Evolutionary conservation across 2,888 invertebrate species (phyloP).

Genomic region (Dusona sp.): DNA sequence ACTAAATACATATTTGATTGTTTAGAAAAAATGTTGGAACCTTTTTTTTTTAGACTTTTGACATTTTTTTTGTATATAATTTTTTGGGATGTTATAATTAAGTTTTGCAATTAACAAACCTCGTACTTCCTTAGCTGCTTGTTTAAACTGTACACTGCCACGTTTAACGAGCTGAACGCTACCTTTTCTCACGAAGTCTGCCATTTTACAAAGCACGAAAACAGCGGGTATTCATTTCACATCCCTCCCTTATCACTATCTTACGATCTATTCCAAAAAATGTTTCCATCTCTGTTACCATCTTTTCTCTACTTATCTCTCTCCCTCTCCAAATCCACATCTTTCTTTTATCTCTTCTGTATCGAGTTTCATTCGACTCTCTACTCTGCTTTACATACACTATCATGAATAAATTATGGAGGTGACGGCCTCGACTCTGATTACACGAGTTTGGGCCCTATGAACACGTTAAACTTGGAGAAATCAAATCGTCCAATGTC

Average conservation of each 20-base stretch:
- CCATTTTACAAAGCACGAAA: constrained; percentile 79
- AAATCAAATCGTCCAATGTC: background rate
- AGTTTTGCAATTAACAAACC: constrained; percentile 81
- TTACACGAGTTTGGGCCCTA: constrained; percentile 51
- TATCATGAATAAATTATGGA: constrained; percentile 72
- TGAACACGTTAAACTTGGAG: background rate
- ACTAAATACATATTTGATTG: background rate
- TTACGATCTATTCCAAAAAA: background rate
- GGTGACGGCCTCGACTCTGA: constrained; percentile 77
- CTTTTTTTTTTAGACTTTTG: background rate
- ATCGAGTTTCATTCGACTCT: background rate
- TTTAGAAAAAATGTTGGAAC: background rate
- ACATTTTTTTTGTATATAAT: background rate
- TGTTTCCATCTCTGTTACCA: background rate
- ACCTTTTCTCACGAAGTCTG: constrained; percentile 82
- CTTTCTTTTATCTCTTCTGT: constrained; percentile 36
- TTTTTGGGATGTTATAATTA: constrained; percentile 3
- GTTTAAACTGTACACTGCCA: constrained; percentile 86
- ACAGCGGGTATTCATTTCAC: constrained; percentile 68
- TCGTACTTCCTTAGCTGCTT: constrained; percentile 86
- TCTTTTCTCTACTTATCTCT: constrained; percentile 13
- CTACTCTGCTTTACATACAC: constrained; percentile 33
- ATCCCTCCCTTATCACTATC: constrained; percentile 62
- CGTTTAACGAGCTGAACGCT: constrained; percentile 84
- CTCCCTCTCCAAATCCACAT: constrained; percentile 23